Conservation (phyloP, 2,113 vertebrate genomes). For the Hepsetus odoe region DNA sequence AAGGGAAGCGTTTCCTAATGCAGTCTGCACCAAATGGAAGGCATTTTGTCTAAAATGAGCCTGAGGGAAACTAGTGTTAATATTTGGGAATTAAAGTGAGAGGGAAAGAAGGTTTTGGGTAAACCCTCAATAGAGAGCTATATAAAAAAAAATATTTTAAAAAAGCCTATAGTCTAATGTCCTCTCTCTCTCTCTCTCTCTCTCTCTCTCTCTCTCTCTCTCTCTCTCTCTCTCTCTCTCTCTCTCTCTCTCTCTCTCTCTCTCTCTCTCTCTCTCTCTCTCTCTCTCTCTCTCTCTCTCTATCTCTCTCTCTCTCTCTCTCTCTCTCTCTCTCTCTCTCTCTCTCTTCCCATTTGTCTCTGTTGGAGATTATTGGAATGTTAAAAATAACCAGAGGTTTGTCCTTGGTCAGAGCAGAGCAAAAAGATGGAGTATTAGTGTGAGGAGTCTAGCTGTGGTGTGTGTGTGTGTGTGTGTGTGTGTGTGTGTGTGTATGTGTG, state of each 20-base stretch:
- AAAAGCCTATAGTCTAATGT: background rate
- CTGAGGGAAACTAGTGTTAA: conserved; percentile 27
- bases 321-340: background rate
- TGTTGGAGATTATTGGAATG: background rate
- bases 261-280: background rate
- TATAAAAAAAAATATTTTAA: conserved; percentile 3
- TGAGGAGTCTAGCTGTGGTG: conserved; percentile 1
- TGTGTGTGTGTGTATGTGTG: conserved; percentile 24
- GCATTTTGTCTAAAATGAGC: conserved; percentile 44
- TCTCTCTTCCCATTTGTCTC: background rate
- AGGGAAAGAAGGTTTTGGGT: background rate
- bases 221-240: background rate
- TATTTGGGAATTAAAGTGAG: conserved; percentile 44
- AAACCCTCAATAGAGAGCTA: background rate
- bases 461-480: conserved; percentile 11
- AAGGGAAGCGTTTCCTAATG: conserved; percentile 45
- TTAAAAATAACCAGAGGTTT: conserved; percentile 29
- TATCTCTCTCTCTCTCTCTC: background rate
- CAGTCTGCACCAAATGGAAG: conserved; percentile 44
- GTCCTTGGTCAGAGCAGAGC: conserved; percentile 17
- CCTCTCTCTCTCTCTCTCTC: background rate
- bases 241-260: background rate
- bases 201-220: conserved; percentile 19
- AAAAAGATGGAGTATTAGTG: conserved; percentile 5
- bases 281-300: background rate